Conservation (phyloP, 2,888 invertebrate species). For the Ormyrus nitidulus region DNA sequence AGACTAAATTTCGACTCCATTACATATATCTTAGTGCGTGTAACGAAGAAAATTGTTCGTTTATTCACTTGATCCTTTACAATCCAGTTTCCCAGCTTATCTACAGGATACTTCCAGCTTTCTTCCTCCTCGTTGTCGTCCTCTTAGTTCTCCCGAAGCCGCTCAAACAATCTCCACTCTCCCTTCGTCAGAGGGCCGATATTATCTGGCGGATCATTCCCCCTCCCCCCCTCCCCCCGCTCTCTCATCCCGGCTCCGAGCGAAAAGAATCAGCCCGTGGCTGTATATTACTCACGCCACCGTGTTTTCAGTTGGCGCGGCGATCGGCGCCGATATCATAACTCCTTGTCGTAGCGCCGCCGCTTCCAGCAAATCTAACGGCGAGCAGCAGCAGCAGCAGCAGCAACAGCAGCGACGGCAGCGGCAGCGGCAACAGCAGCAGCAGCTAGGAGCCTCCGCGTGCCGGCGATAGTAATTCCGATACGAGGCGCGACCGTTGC, state of each 20-base stretch:
- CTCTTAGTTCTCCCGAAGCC: background rate
- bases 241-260: constrained; percentile 46
- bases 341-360: constrained; percentile 71
- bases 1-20: no score
- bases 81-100: no score
- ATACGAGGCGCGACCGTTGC: constrained; percentile 59
- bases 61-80: no score
- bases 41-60: no score
- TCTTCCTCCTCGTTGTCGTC: constrained; percentile 1
- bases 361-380: constrained; percentile 53
- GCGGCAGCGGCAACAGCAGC: constrained; percentile 60
- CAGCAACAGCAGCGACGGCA: constrained; percentile 9
- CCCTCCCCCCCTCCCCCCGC: constrained; percentile 66
- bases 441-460: constrained; percentile 51
- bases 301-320: constrained; percentile 75
- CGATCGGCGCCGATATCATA: constrained; percentile 75
- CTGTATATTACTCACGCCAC: constrained; percentile 75
- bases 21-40: no score
- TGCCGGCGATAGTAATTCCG: constrained; percentile 69
- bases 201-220: constrained; percentile 73
- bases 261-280: constrained; percentile 72
- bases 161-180: constrained; percentile 41
- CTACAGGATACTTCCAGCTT: no score
- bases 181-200: constrained; percentile 61
- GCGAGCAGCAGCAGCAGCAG: constrained; percentile 67